Evolutionary conservation across 2,113 vertebrate species (phyloP).

Genomic region (Pangasianodon hypophthalmus): DNA sequence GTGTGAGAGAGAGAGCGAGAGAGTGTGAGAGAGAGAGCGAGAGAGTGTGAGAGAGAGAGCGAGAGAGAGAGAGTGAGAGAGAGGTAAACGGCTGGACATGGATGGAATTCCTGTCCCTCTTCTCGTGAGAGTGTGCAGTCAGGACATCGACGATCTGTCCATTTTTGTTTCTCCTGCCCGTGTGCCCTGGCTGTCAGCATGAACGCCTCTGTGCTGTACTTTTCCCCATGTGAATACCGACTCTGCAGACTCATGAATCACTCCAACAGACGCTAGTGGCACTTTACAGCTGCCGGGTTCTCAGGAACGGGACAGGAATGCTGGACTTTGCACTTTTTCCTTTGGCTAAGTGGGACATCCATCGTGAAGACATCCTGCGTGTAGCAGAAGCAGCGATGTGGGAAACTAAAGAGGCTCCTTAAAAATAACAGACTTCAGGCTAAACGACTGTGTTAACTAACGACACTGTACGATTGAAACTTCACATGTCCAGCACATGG

Average conservation of each 20-base stretch:
- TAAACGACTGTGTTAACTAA: neutral
- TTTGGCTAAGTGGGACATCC: constrained; percentile 14
- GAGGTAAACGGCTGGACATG: neutral
- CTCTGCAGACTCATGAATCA: constrained; percentile 22
- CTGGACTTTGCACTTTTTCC: constrained; percentile 15
- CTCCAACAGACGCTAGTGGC: neutral
- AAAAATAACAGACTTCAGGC: neutral
- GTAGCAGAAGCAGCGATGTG: neutral
- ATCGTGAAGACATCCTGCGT: neutral
- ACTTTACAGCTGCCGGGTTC: neutral
- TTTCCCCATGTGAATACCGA: neutral
- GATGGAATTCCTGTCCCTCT: neutral
- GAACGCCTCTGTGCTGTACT: neutral
- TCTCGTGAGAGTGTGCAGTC: neutral
- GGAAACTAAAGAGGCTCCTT: neutral
- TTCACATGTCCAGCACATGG: neutral
- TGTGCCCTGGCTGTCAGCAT: neutral
- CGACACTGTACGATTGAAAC: neutral
- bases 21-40: neutral
- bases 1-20: neutral
- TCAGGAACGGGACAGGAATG: neutral
- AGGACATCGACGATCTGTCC: neutral
- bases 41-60: neutral
- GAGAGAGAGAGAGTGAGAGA: neutral
- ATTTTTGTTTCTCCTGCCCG: neutral